phyloP scores from a whole-genome alignment of 1,140 invertebrate species.

The Eueides isabella region DNA sequence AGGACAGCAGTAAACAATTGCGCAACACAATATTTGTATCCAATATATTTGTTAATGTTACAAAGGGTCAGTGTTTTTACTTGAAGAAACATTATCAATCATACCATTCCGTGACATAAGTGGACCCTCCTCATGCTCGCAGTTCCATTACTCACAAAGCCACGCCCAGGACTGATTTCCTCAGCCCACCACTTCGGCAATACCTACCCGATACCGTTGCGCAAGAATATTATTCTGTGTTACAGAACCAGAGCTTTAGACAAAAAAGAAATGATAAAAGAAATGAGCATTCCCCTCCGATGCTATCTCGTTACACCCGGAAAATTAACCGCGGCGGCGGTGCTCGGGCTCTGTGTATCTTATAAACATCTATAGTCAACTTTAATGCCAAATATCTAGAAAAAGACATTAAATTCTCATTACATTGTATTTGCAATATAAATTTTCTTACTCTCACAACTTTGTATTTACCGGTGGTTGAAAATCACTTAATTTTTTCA shows the following conservation, averaged over 20 bases:
- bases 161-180: conserved; percentile 71
- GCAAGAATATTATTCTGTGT: conserved; percentile 35
- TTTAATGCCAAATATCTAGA: conserved; percentile 27
- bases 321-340: conserved; percentile 44
- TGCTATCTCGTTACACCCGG: conserved; percentile 42
- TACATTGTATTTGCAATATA: conserved; percentile 7
- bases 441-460: background rate
- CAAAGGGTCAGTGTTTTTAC: conserved; percentile 71
- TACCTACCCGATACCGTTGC: conserved; percentile 45
- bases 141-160: conserved; percentile 75
- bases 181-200: conserved; percentile 54
- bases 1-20: conserved; percentile 22
- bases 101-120: conserved; percentile 77
- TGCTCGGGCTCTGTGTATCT: conserved; percentile 29
- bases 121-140: conserved; percentile 76
- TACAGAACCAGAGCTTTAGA: conserved; percentile 19
- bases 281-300: conserved; percentile 37
- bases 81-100: conserved; percentile 71
- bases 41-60: conserved; percentile 48
- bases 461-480: background rate
- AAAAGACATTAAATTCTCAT: conserved; percentile 33
- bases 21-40: conserved; percentile 35
- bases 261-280: conserved; percentile 39
- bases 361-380: conserved; percentile 28
- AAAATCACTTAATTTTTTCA: background rate